Percentiles rank a stretch among this genome's conserved stretches.
These are phyloP conservation scores for Hapalemur alaotrensis DNA, from an alignment of 2,797 vertebrate species.

Conservation along the genomic window DNA sequence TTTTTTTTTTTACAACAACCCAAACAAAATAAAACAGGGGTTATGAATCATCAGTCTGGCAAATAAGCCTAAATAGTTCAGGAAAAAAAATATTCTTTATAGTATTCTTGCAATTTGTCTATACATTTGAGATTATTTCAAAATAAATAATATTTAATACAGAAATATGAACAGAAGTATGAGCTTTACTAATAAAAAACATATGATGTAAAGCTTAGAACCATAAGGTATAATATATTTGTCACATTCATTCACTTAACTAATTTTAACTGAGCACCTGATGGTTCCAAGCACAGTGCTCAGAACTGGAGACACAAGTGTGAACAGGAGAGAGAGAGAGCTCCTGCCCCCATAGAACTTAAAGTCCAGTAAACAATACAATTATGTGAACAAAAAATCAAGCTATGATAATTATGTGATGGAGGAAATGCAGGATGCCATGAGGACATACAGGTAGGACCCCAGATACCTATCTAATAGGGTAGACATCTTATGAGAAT, in stretches of 20 bases:
- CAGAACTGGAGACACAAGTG: not conserved
- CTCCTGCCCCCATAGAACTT: not conserved
- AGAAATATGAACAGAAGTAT: not conserved
- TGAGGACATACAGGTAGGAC: not conserved
- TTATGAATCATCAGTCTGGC: not conserved
- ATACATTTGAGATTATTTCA: not conserved
- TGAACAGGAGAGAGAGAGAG: not conserved
- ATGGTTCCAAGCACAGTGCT: not conserved
- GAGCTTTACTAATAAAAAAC: not conserved
- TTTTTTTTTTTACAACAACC: not conserved
- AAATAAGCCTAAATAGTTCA: not conserved
- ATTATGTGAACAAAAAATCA: not conserved
- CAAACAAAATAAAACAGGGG: not conserved
- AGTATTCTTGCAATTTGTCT: not conserved
- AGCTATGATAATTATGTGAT: not conserved
- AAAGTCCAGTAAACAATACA: not conserved
- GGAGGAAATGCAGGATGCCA: not conserved
- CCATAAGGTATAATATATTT: not conserved
- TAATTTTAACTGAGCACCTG: not conserved
- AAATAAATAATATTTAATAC: not conserved
- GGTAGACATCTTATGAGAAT: not conserved
- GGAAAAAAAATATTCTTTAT: not conserved
- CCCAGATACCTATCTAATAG: not conserved
- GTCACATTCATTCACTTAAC: not conserved
- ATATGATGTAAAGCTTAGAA: not conserved